Conservation (phyloP, 2,113 vertebrate species). For the Sinocyclocheilus maitianheensis region DNA sequence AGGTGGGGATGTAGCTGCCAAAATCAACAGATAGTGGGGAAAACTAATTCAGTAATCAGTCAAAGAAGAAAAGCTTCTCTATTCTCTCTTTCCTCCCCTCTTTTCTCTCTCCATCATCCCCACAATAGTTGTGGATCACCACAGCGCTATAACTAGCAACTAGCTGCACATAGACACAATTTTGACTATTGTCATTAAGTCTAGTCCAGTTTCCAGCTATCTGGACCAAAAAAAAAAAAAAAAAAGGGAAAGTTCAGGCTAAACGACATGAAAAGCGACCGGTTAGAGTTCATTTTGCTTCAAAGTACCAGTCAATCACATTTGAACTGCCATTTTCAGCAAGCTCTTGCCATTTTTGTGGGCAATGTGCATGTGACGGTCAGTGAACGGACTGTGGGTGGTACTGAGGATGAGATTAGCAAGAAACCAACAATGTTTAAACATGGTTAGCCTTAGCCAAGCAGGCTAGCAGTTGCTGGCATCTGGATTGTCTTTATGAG, state of each 20-base stretch:
- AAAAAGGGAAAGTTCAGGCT: too few relatives aligned
- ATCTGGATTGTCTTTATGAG: too few relatives aligned
- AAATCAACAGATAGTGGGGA: conserved; percentile 49
- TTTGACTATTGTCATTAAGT: background rate
- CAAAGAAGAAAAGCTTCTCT: conserved; percentile 46
- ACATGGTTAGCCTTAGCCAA: background rate
- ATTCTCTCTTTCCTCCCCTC: conserved; percentile 25
- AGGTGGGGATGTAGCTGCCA: conserved; percentile 44
- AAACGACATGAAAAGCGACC: background rate
- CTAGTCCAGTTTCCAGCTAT: background rate
- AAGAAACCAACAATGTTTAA: background rate
- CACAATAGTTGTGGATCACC: background rate
- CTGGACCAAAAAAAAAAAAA: too few relatives aligned
- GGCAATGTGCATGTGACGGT: too few relatives aligned
- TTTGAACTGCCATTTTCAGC: too few relatives aligned
- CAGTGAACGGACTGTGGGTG: too few relatives aligned
- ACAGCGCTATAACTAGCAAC: background rate
- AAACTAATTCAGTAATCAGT: conserved; percentile 48
- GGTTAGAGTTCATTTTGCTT: background rate
- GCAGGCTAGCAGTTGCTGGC: too few relatives aligned
- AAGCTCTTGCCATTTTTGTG: too few relatives aligned
- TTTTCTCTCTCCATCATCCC: background rate
- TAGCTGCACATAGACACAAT: background rate
- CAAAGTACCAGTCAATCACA: too few relatives aligned
- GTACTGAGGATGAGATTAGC: too few relatives aligned